A percentile compares a stretch with the other conserved stretches of the same genome.
These are phyloP conservation scores for Anoplopoma fimbria DNA, from an alignment of 2,113 vertebrate species.

Conservation along the genomic window DNA sequence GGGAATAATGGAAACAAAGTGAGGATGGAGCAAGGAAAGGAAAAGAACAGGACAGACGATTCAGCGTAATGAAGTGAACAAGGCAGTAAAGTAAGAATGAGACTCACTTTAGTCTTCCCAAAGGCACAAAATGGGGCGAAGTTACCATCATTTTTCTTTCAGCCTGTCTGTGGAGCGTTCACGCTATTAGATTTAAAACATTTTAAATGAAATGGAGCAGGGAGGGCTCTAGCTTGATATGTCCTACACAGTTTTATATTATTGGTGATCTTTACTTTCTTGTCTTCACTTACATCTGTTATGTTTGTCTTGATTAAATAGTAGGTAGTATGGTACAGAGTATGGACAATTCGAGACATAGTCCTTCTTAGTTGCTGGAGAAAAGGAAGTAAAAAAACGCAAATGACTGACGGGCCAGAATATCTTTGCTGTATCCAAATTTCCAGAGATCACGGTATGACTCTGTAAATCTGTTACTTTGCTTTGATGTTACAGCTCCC, in stretches of 20 bases:
- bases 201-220: not conserved
- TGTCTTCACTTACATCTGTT: not conserved
- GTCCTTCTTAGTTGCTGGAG: not conserved
- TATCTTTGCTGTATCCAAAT: not conserved
- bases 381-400: not conserved
- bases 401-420: not conserved
- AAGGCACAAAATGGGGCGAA: not conserved
- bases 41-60: not conserved
- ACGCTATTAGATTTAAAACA: slow-evolving; percentile 2
- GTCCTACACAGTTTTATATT: not conserved
- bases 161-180: slow-evolving; percentile 2
- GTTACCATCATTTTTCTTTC: slow-evolving; percentile 32
- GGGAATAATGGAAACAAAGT: not conserved
- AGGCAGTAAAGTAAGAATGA: slow-evolving; percentile 18
- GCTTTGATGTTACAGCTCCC: slow-evolving; percentile 7
- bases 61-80: slow-evolving; percentile 45
- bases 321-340: not conserved
- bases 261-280: not conserved
- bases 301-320: not conserved
- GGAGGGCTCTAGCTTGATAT: not conserved
- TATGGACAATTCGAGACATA: not conserved
- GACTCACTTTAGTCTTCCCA: slow-evolving; percentile 20
- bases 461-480: slow-evolving; percentile 24
- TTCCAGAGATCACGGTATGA: not conserved
- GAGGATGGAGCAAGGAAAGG: not conserved